These are phyloP conservation scores for Catharus ustulatus DNA, from an alignment of 2,797 vertebrate species.

Conservation along the genomic window DNA sequence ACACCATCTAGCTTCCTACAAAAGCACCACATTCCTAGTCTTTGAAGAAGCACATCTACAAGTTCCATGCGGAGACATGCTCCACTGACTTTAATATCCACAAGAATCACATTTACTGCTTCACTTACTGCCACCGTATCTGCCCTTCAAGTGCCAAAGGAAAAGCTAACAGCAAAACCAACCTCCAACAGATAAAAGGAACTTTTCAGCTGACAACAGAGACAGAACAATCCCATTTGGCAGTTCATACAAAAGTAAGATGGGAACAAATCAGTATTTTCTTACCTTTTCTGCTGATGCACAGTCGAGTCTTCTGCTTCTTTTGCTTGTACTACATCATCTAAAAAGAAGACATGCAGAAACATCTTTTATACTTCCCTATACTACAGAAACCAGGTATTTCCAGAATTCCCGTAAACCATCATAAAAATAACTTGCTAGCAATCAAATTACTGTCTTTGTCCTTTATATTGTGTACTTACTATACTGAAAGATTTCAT, in stretches of 20 bases:
- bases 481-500: not conserved
- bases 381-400: not conserved
- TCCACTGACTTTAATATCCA: not conserved
- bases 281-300: slow-evolving; percentile 18
- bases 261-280: not conserved
- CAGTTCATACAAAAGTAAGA: not conserved
- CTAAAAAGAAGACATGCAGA: slow-evolving; percentile 18
- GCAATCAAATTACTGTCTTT: not conserved
- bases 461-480: not conserved
- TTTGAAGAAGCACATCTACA: not conserved
- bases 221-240: not conserved
- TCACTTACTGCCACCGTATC: not conserved
- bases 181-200: not conserved
- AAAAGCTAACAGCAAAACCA: not conserved
- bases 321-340: not conserved
- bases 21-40: not conserved
- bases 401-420: not conserved
- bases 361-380: not conserved
- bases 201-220: not conserved
- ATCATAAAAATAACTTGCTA: not conserved
- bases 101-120: not conserved
- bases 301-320: not conserved
- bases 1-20: not conserved
- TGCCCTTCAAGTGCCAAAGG: not conserved
- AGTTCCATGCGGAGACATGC: not conserved